Conservation (phyloP, 2,797 vertebrate genomes). For the Myiothlypis coronata region DNA sequence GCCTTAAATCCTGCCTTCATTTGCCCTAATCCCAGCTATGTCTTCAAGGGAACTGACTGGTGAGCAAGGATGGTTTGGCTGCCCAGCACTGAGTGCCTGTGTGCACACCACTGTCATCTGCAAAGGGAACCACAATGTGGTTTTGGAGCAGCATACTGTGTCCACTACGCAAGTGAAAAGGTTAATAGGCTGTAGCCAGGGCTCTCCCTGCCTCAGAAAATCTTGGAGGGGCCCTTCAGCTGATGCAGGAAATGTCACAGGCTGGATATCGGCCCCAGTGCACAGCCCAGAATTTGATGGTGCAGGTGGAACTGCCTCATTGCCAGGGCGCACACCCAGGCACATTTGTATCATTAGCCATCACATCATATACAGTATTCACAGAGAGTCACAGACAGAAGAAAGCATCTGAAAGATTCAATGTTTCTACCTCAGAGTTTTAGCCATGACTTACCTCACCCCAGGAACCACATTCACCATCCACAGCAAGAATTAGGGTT, state of each 20-base stretch:
- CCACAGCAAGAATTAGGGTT: not conserved
- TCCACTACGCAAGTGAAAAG: not conserved
- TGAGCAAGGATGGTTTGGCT: not conserved
- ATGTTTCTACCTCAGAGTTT: not conserved
- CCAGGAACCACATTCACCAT: not conserved
- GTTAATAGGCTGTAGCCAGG: not conserved
- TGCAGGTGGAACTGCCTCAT: too few relatives aligned
- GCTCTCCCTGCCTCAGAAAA: not conserved
- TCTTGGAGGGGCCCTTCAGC: not conserved
- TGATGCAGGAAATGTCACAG: not conserved
- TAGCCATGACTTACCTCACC: not conserved
- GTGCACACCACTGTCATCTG: not conserved
- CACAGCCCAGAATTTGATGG: fast-evolving
- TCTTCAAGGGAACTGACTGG: not conserved
- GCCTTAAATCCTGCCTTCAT: not conserved
- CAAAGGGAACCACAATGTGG: not conserved
- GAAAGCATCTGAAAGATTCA: not conserved
- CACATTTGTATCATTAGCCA: too few relatives aligned
- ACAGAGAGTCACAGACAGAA: not conserved
- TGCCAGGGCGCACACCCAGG: not conserved
- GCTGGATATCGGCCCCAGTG: fast-evolving
- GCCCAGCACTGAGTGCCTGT: not conserved
- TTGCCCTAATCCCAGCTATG: fast-evolving
- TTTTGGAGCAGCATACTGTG: not conserved
- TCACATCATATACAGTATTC: not conserved